Conservation (phyloP, 2,797 vertebrate genomes). For the Manis pentadactyla region DNA sequence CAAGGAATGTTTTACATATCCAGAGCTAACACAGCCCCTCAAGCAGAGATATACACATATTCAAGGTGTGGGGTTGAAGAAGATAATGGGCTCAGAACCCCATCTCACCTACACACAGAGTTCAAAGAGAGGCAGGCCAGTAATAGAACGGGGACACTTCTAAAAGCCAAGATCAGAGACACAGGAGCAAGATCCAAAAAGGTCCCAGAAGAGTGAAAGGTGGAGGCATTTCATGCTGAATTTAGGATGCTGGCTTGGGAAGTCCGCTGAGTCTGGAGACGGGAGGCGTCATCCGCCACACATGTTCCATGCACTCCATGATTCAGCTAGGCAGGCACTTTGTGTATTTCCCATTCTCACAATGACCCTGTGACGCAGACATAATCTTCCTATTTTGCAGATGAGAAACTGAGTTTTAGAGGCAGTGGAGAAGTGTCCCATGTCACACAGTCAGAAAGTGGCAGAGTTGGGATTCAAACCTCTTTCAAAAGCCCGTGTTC, state of each 20-base stretch:
- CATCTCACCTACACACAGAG: not conserved
- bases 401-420: not conserved
- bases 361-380: not conserved
- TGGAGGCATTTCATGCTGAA: not conserved
- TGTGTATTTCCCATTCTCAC: not conserved
- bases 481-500: not conserved
- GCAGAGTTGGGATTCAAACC: not conserved
- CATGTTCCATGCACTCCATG: not conserved
- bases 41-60: not conserved
- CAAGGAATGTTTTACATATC: not conserved
- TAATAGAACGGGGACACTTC: not conserved
- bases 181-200: not conserved
- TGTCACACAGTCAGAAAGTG: not conserved
- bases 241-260: not conserved
- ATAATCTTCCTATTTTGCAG: not conserved
- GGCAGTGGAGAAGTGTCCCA: not conserved
- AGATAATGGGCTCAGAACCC: not conserved
- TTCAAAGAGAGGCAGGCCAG: not conserved
- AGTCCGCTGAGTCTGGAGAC: too few species aligned
- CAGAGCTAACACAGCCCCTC: not conserved
- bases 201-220: not conserved
- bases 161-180: not conserved
- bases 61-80: not conserved
- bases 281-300: not conserved
- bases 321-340: not conserved